Conservation (phyloP, 2,888 invertebrate genomes). For the Melolontha melolontha region DNA sequence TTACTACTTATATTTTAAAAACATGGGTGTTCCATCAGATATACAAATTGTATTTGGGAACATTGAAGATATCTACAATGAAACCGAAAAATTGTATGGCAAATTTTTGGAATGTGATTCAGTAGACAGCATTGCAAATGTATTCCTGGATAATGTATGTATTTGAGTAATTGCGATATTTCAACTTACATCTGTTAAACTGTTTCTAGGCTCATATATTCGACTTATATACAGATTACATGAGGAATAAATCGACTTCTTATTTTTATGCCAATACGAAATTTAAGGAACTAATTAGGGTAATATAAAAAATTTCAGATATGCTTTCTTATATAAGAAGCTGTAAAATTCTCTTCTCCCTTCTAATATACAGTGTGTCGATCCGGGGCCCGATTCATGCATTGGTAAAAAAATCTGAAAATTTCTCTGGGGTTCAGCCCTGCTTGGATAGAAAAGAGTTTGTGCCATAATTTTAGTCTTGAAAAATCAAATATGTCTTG, state of each 20-base stretch:
- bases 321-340: no score
- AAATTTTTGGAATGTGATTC: slow-evolving; percentile 51
- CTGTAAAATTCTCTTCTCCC: no score
- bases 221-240: slow-evolving; percentile 26
- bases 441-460: no score
- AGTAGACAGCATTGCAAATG: slow-evolving; percentile 52
- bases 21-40: slow-evolving; percentile 10
- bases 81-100: slow-evolving; percentile 53
- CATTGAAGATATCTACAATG: slow-evolving; percentile 53
- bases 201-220: slow-evolving; percentile 38
- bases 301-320: no score
- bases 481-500: no score
- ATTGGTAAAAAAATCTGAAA: no score
- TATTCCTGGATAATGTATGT: slow-evolving; percentile 57
- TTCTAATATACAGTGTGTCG: no score
- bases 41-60: slow-evolving; percentile 56
- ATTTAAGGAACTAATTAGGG: slow-evolving; percentile 54
- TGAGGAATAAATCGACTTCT: slow-evolving; percentile 38
- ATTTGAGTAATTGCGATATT: background rate
- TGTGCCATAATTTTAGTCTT: no score
- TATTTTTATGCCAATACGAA: slow-evolving; percentile 43
- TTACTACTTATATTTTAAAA: slow-evolving; percentile 37
- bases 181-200: background rate
- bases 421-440: no score
- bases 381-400: no score